A percentile compares a stretch with the other conserved stretches of the same genome.
These are phyloP conservation scores for Serilophus lunatus DNA, from an alignment of 2,113 vertebrate species.

Conservation along the genomic window DNA sequence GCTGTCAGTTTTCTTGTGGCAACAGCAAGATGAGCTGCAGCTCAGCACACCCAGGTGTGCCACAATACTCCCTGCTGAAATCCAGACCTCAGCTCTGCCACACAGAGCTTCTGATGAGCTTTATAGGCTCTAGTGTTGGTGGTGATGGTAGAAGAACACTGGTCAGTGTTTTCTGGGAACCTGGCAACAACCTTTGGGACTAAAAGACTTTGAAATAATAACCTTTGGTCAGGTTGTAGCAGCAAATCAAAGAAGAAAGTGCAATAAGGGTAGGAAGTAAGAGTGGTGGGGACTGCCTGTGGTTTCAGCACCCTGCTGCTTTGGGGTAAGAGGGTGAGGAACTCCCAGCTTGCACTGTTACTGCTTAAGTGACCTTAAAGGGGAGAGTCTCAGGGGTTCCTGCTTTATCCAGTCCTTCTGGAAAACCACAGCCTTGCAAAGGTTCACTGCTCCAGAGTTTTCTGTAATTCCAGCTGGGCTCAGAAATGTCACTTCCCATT, in stretches of 20 bases:
- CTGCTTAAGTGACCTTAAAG: neutral
- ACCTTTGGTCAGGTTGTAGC: neutral
- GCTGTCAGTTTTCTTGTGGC: neutral
- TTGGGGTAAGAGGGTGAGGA: neutral
- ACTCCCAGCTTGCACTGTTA: neutral
- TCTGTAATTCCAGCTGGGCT: neutral
- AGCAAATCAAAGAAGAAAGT: neutral
- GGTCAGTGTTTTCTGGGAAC: neutral
- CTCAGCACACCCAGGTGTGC: neutral
- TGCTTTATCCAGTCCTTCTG: neutral
- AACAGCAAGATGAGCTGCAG: neutral
- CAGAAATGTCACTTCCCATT: neutral
- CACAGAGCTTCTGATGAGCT: neutral
- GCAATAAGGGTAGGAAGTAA: neutral
- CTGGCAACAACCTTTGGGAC: neutral
- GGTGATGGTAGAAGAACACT: neutral
- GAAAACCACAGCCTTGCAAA: neutral
- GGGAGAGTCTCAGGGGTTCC: neutral
- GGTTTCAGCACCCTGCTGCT: accelerated
- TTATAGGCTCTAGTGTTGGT: neutral
- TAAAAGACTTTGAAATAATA: neutral
- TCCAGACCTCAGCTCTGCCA: neutral
- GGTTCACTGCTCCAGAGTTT: neutral
- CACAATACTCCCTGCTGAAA: accelerated
- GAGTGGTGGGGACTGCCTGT: neutral